These are phyloP conservation scores for Drosophila aldrichi DNA, from an alignment of 2,888 invertebrate species.

Conservation along the genomic window DNA sequence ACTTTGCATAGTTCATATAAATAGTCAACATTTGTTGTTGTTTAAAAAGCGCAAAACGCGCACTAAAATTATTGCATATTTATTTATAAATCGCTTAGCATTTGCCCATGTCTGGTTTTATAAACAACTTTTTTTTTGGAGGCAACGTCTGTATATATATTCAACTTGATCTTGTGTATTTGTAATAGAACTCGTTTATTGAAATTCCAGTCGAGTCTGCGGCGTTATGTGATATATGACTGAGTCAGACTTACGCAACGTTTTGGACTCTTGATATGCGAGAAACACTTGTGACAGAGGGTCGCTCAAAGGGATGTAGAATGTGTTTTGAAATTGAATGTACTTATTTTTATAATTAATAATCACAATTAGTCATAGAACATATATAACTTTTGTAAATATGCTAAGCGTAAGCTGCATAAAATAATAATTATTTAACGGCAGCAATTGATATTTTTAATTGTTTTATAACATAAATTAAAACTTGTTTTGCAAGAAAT, in stretches of 20 bases:
- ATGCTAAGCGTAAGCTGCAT: neutral
- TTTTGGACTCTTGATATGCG: conserved; percentile 21
- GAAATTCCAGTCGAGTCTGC: conserved; percentile 57
- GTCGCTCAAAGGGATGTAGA: conserved; percentile 4
- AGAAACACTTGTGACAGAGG: conserved; percentile 35
- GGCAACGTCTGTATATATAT: conserved; percentile 16
- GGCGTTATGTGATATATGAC: conserved; percentile 55
- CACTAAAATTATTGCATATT: conserved; percentile 53
- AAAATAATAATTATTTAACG: neutral
- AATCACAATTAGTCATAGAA: neutral
- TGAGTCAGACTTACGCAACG: conserved; percentile 62
- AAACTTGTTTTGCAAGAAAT: neutral
- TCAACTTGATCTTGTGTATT: conserved; percentile 23
- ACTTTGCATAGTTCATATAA: conserved; percentile 18
- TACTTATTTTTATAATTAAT: neutral
- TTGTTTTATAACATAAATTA: neutral
- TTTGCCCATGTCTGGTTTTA: conserved; percentile 26
- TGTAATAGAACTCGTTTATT: conserved; percentile 67
- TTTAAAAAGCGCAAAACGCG: conserved; percentile 24
- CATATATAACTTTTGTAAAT: neutral
- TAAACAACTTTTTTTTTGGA: conserved; percentile 32
- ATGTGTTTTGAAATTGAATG: neutral
- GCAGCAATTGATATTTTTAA: neutral
- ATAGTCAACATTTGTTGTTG: conserved; percentile 1
- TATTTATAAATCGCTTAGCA: conserved; percentile 57